phyloP scores from a whole-genome alignment of 2,113 vertebrate species.

The Leptobrachium leishanense region DNA sequence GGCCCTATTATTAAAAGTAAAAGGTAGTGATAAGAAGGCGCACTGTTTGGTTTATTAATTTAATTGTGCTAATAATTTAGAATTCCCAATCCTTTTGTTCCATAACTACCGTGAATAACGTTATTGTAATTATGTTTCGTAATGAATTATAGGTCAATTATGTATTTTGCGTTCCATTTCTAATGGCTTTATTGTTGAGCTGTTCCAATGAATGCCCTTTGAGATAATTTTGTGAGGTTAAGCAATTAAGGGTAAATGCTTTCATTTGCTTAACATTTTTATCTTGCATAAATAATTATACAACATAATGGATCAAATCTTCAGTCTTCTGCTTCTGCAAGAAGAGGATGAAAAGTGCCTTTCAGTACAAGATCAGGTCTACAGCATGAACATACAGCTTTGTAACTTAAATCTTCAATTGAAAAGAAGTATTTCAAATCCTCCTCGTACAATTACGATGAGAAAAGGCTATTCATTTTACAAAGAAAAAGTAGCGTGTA shows the following conservation, averaged over 20 bases:
- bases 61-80: conserved; percentile 1
- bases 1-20: not conserved
- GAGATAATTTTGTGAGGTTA: conserved; percentile 39
- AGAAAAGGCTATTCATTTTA: too few species aligned
- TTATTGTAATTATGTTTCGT: conserved; percentile 32
- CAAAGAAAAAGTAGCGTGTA: too few species aligned
- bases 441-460: too few species aligned
- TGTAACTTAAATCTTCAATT: not conserved
- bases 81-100: conserved; percentile 15
- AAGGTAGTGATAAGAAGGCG: not conserved
- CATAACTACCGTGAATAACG: conserved; percentile 17
- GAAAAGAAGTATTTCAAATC: too few species aligned
- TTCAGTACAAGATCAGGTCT: conserved; percentile 16
- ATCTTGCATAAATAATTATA: conserved; percentile 41
- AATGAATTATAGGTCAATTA: conserved; percentile 47
- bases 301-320: conserved; percentile 29
- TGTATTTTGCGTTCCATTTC: conserved; percentile 39
- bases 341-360: conserved; percentile 6
- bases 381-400: not conserved
- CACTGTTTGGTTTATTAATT: conserved; percentile 7
- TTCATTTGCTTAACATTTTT: conserved; percentile 39
- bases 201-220: conserved; percentile 43
- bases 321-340: not conserved
- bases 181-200: conserved; percentile 43
- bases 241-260: conserved; percentile 38